Evolutionary conservation across 2,888 invertebrate species (phyloP).

Genomic region (Steinernema scapterisci): DNA sequence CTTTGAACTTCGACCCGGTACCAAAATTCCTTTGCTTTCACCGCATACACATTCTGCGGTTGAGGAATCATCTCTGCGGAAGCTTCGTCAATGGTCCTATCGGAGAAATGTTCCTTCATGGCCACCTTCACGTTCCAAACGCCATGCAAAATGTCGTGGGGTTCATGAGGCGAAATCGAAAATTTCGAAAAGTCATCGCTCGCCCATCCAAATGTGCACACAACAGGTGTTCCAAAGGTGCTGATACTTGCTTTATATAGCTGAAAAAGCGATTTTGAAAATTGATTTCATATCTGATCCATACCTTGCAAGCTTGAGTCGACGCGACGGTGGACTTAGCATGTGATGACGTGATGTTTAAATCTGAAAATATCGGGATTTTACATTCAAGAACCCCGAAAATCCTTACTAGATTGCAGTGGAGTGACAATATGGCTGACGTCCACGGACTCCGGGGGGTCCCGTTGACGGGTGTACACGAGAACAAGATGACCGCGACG

Average conservation of each 20-base stretch:
- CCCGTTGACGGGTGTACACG: conserved; percentile 11
- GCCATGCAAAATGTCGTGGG: conserved; percentile 5
- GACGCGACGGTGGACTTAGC: conserved; percentile 13
- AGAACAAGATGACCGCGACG: conserved; percentile 20
- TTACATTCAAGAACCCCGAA: not conserved
- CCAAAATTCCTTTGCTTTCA: conserved; percentile 24
- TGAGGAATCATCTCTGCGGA: conserved; percentile 12
- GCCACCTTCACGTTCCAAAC: conserved; percentile 26
- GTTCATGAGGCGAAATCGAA: conserved; percentile 7
- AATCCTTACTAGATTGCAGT: not conserved
- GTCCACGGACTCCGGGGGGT: not conserved
- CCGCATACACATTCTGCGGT: conserved; percentile 5
- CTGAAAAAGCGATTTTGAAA: not conserved
- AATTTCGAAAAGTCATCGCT: conserved; percentile 14
- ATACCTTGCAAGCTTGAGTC: conserved; percentile 17
- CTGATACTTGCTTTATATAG: conserved; percentile 6
- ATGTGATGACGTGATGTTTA: not conserved
- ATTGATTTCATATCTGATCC: not conserved
- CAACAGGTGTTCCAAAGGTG: not conserved
- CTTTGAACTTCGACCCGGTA: conserved; percentile 21
- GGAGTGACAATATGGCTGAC: conserved; percentile 11
- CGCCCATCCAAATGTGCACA: conserved; percentile 2
- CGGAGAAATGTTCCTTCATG: conserved; percentile 22
- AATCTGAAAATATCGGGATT: not conserved
- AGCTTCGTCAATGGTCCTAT: conserved; percentile 2